phyloP scores from a whole-genome alignment of 92 coral and sea anemone genomes.

The Scolanthus callimorphus region DNA sequence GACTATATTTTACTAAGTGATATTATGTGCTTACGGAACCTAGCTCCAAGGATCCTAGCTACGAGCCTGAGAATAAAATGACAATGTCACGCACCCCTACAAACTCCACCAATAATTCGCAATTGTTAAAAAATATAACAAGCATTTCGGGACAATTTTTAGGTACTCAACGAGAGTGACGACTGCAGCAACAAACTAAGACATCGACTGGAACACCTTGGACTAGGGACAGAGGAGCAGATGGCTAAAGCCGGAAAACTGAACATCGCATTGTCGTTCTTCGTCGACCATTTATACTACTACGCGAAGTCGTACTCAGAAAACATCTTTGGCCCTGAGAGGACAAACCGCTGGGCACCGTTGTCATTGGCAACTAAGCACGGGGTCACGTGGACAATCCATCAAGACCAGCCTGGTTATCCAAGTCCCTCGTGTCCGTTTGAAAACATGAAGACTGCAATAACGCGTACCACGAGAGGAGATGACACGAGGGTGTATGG shows the following conservation, averaged over 20 bases:
- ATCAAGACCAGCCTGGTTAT: conserved; percentile 31
- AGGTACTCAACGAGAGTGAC: not conserved
- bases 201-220: conserved; percentile 61
- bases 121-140: too few relatives aligned
- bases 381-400: conserved; percentile 55
- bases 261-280: conserved; percentile 62
- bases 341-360: too few relatives aligned
- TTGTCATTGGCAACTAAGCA: conserved; percentile 44
- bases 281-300: conserved; percentile 54
- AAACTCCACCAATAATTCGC: too few relatives aligned
- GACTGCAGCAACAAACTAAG: conserved; percentile 17
- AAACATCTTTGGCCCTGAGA: conserved; percentile 41
- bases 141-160: too few relatives aligned
- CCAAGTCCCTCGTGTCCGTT: conserved; percentile 43
- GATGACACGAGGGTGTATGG: conserved; percentile 31
- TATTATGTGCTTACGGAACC: too few relatives aligned
- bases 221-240: conserved; percentile 31
- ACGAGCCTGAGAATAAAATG: too few relatives aligned
- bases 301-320: conserved; percentile 36
- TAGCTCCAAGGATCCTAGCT: too few relatives aligned
- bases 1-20: too few relatives aligned
- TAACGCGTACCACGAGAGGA: conserved; percentile 33
- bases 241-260: conserved; percentile 35
- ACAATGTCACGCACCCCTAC: too few relatives aligned
- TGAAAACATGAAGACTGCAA: too few relatives aligned